Conservation (phyloP, 2,797 vertebrate species). For the Gymnoscopelus braueri region DNA sequence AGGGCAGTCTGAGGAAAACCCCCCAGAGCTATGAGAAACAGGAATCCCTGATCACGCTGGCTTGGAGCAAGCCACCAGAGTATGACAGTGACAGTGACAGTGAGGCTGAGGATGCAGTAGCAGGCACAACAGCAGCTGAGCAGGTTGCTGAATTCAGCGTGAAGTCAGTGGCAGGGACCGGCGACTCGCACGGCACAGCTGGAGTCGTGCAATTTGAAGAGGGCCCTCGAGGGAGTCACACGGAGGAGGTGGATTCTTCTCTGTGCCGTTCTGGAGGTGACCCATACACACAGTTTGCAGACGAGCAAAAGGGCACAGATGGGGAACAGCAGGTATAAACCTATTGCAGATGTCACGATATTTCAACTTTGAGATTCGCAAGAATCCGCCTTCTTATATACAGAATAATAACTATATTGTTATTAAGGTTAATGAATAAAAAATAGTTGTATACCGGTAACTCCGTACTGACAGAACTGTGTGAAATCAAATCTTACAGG, state of each 20-base stretch:
- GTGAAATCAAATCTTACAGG: no score
- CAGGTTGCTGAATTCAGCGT: slow-evolving; percentile 6
- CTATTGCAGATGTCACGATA: not conserved
- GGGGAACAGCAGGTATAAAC: slow-evolving; percentile 44
- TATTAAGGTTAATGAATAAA: no score
- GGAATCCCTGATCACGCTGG: slow-evolving; percentile 78
- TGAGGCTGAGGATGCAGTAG: slow-evolving; percentile 20
- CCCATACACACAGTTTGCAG: slow-evolving; percentile 20
- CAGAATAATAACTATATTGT: no score
- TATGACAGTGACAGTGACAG: slow-evolving; percentile 14
- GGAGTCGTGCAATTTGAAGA: slow-evolving; percentile 30
- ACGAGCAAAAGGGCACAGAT: slow-evolving; percentile 36
- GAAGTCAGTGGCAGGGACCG: slow-evolving; percentile 3
- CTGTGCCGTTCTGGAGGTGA: slow-evolving; percentile 9
- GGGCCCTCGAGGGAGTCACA: slow-evolving; percentile 12
- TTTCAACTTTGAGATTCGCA: no score
- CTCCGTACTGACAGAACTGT: no score
- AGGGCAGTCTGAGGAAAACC: not conserved
- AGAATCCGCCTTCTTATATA: no score
- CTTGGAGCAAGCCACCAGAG: slow-evolving; percentile 78
- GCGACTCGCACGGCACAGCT: slow-evolving; percentile 14
- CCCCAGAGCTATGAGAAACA: slow-evolving; percentile 71
- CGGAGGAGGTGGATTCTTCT: slow-evolving; percentile 14
- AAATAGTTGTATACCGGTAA: no score
- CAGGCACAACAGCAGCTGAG: slow-evolving; percentile 6